Base-by-base conservation (phyloP, 2,888 invertebrate genomes). In the Nomada flava region DNA sequence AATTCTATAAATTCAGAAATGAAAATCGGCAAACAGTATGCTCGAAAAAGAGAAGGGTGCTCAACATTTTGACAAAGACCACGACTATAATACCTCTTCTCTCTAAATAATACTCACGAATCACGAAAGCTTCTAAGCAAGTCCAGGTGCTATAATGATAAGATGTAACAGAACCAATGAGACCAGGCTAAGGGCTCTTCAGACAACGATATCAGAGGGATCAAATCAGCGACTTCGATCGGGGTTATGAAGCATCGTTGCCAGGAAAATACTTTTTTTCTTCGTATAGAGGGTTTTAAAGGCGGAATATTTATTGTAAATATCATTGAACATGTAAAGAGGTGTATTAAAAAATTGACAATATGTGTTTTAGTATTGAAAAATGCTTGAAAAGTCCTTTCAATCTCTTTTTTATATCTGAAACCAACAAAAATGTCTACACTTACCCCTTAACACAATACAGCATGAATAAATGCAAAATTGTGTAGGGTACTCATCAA, bases 191-290 rank as follows among this genome's bases (percentile, higher is more conserved):
- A 9, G n/a, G 2, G 20, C 18, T 42, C 15, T 15, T 18, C 42
- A 50, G 36, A 50, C 65, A 53, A 53, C 52, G 57, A 62, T 44
- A 42, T 29, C 47, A 53, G 15, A 50, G 59, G 23, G 36, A 60
- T 70, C n/a, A 60, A 59, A 50, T 26, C 59, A 52, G 44, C 2
- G 44, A 26, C 26, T 20, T 18, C 26, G 55, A 63, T 44, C 2
- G 26, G n/a, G 15, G 2, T 64, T 64, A 52, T 13, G 47, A 13
- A 26, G 13, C 13, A 47, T 74, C 53, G 52, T 53, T 53, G 18
- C 13, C 2, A 13, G 29, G 59, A 47, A 18, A 62, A 62, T 47
- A 18, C 10, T 29, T 65, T 60, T 18, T 42, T 11, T 15, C 47
- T 47, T 47, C 47, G 15, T 13, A 11, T 11, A 15, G 57, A 57